Base-by-base conservation (phyloP, 1,140 invertebrate species). In the Riptortus pedestris region DNA sequence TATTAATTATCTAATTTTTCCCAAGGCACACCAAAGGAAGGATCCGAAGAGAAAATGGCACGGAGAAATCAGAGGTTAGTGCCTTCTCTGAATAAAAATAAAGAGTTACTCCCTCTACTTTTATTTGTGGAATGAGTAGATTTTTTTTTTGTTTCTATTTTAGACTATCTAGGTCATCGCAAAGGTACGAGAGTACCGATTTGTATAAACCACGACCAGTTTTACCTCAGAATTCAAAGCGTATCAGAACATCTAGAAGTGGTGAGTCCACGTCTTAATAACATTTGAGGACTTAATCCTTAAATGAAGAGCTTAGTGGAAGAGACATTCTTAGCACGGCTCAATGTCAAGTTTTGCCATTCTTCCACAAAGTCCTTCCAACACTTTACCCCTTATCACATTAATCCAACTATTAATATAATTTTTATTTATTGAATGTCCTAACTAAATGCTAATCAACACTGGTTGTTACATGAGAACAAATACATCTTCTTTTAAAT, bases 121-220 rank as follows among this genome's bases (percentile, higher is more conserved):
- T n/a, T 47, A 20, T 47, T 47, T 22, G 18, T n/a, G 45, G 45
- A 47, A 47, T 47, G 45, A 20, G 45, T 47, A 47, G 45, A 47
- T 47, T 47, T 47, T 22, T 47, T 47, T 47, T 47, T 47, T 47
- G 7, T 47, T 38, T 47, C 45, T 47, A 47, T 47, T 47, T 22
- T 47, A 47, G 45, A 47, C 45, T 47, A 22, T 47, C n/a, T 47
- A 47, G 45, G 45, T 47, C 45, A 9, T 47, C 45, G 18, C 45
- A 47, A 47, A 47, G 45, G 45, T 47, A 47, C 16, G 45, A 47
- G n/a, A 47, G 45, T 47, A 47, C 45, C 45, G 45, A 47, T 22
- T 47, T 47, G 45, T 47, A 47, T 47, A 47, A 47, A 47, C 45
- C 45, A 20, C 45, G 45, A 9, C 45, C 45, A 47, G 45, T 47